phyloP scores from a whole-genome alignment of 1,140 invertebrate species.

The Hirudo medicinalis region DNA sequence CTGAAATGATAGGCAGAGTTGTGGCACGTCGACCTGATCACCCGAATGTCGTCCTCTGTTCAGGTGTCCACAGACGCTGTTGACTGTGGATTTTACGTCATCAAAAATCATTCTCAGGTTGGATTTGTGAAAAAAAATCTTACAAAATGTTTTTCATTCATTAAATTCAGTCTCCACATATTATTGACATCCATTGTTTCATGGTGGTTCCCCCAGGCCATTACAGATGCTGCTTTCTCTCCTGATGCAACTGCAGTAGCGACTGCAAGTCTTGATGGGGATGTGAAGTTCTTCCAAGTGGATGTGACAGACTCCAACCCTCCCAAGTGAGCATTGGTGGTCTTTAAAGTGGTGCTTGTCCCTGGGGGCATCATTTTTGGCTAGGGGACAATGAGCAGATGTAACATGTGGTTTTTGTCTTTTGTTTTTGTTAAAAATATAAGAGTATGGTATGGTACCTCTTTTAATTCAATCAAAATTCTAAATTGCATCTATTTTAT shows the following conservation, averaged over 20 bases:
- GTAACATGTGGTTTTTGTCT: neutral
- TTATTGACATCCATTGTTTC: no score
- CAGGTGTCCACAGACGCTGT: neutral
- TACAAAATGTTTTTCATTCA: no score
- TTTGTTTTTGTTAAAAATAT: no score
- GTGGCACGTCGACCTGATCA: slow-evolving; percentile 4
- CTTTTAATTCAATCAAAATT: no score
- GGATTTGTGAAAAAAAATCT: slow-evolving; percentile 2
- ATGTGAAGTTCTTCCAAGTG: slow-evolving; percentile 79
- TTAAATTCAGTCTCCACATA: no score
- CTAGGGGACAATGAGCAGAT: neutral
- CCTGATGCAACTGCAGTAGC: slow-evolving; percentile 83
- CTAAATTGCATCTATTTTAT: no score
- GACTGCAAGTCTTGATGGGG: slow-evolving; percentile 69
- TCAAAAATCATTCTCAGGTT: neutral
- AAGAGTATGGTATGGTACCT: no score
- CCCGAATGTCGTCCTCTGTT: neutral
- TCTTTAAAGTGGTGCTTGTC: neutral
- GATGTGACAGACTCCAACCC: slow-evolving; percentile 42
- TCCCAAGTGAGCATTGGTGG: slow-evolving; percentile 29
- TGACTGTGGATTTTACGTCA: neutral
- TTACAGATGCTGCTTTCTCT: slow-evolving; percentile 74
- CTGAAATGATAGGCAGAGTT: neutral
- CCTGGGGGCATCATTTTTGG: neutral
- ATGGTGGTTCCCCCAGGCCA: slow-evolving; percentile 41